Evolutionary conservation across 2,113 vertebrate species (phyloP), one percentile per base, ranked within the genome.

Genomic region (Tetrao urogallus): DNA sequence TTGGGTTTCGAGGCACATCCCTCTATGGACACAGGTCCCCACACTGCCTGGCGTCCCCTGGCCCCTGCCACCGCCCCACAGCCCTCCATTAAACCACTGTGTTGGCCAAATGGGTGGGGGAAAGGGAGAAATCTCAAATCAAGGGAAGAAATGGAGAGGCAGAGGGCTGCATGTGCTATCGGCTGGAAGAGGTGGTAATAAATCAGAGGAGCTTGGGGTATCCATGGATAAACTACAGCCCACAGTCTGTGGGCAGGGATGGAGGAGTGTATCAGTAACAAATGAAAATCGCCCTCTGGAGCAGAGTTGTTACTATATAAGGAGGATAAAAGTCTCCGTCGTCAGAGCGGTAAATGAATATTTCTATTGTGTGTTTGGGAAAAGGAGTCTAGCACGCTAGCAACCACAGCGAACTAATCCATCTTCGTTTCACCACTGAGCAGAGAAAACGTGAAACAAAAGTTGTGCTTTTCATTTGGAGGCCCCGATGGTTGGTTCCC

Each of bases 241-340:
- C 0, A 0, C 0, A 0, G 67, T 47, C 73, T 1, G 0, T 70
- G 56, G 84, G 64, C 40, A 0, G 5, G 65, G 25, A 34, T 18
- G 36, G 47, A 14, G 67, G 43, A 94, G 54, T n/a, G 17, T 60
- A 58, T 60, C 69, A 30, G 72, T 71, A 73, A 93, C 61, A 83
- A 86, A 86, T 76, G 60, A 71, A 86, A 60, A 61, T 76, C 7
- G 3, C 25, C 18, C 60, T 67, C 58, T 64, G 61, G 82, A 93
- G 69, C 69, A 32, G 86, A 71, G 52, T 64, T 96, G 52, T 93
- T 94, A 86, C 90, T 95, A 91, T 93, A 94, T 93, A 95, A 91
- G 90, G 94, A 93, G 42, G 80, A 92, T 94, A 71, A 94, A 94
- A 93, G 65, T 0, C 0, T 60, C 88, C 1, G 0, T 88, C 2